Percentiles rank a stretch among this genome's conserved stretches.
Evolutionary conservation across 2,797 vertebrate species (phyloP).

Genomic region (Fratercula arctica): DNA sequence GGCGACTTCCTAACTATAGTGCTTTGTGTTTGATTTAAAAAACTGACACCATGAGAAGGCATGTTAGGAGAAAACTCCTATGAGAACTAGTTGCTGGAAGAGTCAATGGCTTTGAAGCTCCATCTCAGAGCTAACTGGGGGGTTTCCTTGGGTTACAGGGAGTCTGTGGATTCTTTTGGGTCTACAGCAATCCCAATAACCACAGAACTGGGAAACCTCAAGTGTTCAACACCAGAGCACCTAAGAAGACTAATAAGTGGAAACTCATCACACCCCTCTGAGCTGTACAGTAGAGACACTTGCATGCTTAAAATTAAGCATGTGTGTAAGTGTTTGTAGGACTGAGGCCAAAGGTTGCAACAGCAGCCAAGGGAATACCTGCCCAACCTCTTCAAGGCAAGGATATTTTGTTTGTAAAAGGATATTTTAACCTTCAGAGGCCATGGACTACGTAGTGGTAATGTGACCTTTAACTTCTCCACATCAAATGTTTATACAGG

Average conservation of each 20-base stretch:
- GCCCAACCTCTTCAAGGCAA: constrained; percentile 36
- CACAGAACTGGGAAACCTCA: neutral
- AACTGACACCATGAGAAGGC: neutral
- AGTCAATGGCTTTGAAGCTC: neutral
- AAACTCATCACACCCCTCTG: neutral
- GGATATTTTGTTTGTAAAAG: constrained; percentile 65
- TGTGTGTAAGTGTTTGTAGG: constrained; percentile 17
- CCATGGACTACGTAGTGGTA: constrained; percentile 15
- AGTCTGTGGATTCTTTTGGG: neutral
- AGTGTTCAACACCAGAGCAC: neutral
- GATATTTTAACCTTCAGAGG: constrained; percentile 63
- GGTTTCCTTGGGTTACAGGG: neutral
- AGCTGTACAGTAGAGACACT: neutral
- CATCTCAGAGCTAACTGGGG: neutral
- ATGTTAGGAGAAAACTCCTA: neutral
- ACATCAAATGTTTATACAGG: constrained; percentile 65
- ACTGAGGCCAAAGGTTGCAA: constrained; percentile 44
- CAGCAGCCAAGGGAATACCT: constrained; percentile 57
- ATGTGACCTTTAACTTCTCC: constrained; percentile 65
- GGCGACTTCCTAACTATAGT: neutral
- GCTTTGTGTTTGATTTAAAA: neutral
- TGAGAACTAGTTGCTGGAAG: neutral
- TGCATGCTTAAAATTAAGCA: neutral
- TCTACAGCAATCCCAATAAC: neutral
- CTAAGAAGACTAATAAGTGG: neutral